These are phyloP conservation scores for Cosmopolites sordidus DNA, from an alignment of 2,888 invertebrate species.

Conservation along the genomic window DNA sequence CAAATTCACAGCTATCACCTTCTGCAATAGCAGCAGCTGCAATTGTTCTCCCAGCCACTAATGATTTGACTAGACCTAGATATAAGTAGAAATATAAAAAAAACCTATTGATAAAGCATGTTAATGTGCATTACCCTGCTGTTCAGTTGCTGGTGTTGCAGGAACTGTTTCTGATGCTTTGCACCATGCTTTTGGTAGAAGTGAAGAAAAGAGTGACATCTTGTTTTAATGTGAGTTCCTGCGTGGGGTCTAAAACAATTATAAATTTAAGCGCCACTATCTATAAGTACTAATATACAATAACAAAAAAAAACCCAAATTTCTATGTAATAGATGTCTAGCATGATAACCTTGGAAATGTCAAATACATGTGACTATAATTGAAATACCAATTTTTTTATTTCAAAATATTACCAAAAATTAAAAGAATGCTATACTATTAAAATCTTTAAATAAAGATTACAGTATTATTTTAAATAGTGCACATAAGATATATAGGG, in stretches of 20 bases:
- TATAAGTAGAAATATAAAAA: background rate
- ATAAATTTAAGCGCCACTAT: too few species aligned
- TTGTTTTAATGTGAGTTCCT: background rate
- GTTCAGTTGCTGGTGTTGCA: slow-evolving; percentile 19
- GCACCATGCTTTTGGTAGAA: slow-evolving; percentile 39
- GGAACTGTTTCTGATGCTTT: slow-evolving; percentile 31
- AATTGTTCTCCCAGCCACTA: slow-evolving; percentile 44
- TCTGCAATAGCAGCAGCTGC: slow-evolving; percentile 36
- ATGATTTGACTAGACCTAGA: slow-evolving; percentile 40
- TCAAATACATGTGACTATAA: slow-evolving; percentile 11
- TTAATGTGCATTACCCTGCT: slow-evolving; percentile 13
- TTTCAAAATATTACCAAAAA: too few species aligned
- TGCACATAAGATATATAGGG: too few species aligned
- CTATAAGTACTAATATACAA: too few species aligned
- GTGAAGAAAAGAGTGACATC: slow-evolving; percentile 35
- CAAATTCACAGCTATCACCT: slow-evolving; percentile 72
- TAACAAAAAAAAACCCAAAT: too few species aligned
- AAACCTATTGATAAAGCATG: background rate
- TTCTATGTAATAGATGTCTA: background rate
- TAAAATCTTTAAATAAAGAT: too few species aligned
- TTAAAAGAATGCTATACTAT: too few species aligned
- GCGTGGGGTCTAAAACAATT: slow-evolving; percentile 3
- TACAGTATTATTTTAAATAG: too few species aligned
- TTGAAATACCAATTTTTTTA: too few species aligned
- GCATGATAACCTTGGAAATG: slow-evolving; percentile 11